These are phyloP conservation scores for Rhinoderma darwinii DNA, from an alignment of 2,113 vertebrate genomes.

Conservation along the genomic window DNA sequence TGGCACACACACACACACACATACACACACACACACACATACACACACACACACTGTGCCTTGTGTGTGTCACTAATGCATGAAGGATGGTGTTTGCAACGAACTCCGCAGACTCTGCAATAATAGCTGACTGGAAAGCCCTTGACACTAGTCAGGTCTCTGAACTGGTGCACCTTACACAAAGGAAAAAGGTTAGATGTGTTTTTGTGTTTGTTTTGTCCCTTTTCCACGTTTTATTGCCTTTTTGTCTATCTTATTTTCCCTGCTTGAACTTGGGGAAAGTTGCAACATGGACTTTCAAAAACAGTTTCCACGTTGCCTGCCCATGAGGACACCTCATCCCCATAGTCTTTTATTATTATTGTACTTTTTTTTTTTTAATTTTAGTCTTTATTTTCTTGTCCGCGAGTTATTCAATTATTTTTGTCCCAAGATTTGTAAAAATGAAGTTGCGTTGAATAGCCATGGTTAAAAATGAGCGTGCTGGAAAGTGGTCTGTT, in stretches of 20 bases:
- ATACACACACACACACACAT: slow-evolving; percentile 26
- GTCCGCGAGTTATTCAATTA: neutral
- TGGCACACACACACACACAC: slow-evolving; percentile 25
- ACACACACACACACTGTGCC: slow-evolving; percentile 37
- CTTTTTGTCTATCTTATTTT: slow-evolving; percentile 29
- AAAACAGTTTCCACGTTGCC: slow-evolving; percentile 9
- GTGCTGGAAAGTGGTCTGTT: neutral
- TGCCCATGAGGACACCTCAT: neutral
- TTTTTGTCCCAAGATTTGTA: slow-evolving; percentile 3
- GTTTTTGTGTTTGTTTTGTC: slow-evolving; percentile 30
- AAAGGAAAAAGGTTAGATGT: slow-evolving; percentile 59
- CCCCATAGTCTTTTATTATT: neutral
- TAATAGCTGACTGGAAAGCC: slow-evolving; percentile 55
- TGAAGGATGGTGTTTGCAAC: slow-evolving; percentile 61
- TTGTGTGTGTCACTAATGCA: slow-evolving; percentile 49
- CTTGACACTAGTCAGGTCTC: slow-evolving; percentile 58
- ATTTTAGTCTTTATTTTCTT: neutral
- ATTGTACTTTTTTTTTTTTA: neutral
- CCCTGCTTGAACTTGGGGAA: slow-evolving; percentile 35
- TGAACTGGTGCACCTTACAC: slow-evolving; percentile 48
- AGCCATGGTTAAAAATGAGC: slow-evolving; percentile 19
- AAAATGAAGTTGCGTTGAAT: slow-evolving; percentile 30
- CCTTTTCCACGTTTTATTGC: slow-evolving; percentile 5
- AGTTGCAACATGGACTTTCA: slow-evolving; percentile 25
- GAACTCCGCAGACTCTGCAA: slow-evolving; percentile 51